Evolutionary conservation across 2,113 vertebrate genomes (phyloP).

Genomic region (Willisornis vidua): DNA sequence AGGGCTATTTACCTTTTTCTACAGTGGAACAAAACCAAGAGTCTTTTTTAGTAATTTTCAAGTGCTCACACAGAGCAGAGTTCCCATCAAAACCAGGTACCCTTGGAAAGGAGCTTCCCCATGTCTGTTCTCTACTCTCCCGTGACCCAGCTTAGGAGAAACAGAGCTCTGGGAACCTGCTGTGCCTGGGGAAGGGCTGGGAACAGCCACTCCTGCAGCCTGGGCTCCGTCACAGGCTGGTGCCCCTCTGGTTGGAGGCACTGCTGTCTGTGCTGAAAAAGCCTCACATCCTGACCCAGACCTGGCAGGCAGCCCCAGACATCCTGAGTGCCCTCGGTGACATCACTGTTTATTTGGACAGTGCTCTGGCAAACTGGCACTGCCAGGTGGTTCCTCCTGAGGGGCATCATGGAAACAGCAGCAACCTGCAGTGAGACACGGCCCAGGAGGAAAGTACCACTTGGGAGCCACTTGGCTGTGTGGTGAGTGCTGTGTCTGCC

Average conservation of each 20-base stretch:
- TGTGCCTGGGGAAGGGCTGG: neutral
- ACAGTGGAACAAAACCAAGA: neutral
- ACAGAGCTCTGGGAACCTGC: neutral
- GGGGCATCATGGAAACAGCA: neutral
- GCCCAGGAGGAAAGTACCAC: neutral
- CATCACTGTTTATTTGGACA: neutral
- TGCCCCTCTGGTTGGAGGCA: neutral
- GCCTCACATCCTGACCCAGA: neutral
- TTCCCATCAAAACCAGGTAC: neutral
- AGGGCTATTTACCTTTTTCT: neutral
- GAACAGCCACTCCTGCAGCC: rapidly evolving
- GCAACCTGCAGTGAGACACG: neutral
- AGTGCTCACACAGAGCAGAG: neutral
- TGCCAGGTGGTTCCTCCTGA: neutral
- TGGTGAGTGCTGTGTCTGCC: neutral
- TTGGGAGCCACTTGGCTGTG: rapidly evolving
- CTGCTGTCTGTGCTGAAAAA: neutral
- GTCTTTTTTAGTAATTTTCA: neutral
- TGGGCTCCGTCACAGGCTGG: neutral
- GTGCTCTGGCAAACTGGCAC: neutral
- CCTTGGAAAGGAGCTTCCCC: neutral
- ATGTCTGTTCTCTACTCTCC: neutral
- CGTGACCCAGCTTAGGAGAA: neutral
- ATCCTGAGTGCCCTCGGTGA: neutral
- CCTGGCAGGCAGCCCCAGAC: neutral